phyloP scores from a whole-genome alignment of 53 echinoderm and acorn worm genomes.

The Luidia sarsii region DNA sequence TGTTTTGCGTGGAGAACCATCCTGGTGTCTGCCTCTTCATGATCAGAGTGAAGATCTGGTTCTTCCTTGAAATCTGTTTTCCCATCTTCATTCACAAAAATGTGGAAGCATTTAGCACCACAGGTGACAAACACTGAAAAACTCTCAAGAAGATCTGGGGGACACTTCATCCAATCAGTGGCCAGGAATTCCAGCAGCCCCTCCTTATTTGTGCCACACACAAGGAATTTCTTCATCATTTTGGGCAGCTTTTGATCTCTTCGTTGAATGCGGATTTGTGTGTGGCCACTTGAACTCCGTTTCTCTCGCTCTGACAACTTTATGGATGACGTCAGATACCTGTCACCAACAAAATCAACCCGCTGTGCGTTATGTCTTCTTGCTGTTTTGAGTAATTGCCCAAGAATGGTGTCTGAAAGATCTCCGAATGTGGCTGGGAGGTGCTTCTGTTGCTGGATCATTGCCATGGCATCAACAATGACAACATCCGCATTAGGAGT shows the following conservation, averaged over 20 bases:
- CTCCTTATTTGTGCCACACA: constrained; percentile 45
- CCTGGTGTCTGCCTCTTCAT: constrained; percentile 57
- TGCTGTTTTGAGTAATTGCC: constrained; percentile 5
- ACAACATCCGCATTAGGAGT: constrained; percentile 36
- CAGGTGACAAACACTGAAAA: constrained; percentile 14
- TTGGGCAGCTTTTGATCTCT: constrained; percentile 48
- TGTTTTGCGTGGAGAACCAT: constrained; percentile 39
- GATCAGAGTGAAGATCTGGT: constrained; percentile 34
- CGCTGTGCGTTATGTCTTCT: not conserved
- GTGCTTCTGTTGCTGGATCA: constrained; percentile 43
- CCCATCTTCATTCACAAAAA: constrained; percentile 20
- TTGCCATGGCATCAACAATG: constrained; percentile 61
- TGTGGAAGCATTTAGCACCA: constrained; percentile 21
- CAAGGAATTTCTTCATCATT: constrained; percentile 48
- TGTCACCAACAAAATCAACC: constrained; percentile 67
- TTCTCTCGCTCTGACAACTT: constrained; percentile 54
- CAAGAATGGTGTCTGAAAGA: constrained; percentile 20
- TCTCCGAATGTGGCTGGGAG: constrained; percentile 32
- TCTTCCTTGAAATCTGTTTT: constrained; percentile 11
- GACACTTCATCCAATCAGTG: constrained; percentile 28
- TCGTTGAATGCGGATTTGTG: constrained; percentile 31
- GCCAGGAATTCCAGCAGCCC: constrained; percentile 37
- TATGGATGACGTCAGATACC: constrained; percentile 27
- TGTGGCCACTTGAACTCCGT: constrained; percentile 6
- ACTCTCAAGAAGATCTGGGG: constrained; percentile 11